Evolutionary conservation across 2,888 invertebrate species (phyloP).

Genomic region (Perizoma flavofasciatum): DNA sequence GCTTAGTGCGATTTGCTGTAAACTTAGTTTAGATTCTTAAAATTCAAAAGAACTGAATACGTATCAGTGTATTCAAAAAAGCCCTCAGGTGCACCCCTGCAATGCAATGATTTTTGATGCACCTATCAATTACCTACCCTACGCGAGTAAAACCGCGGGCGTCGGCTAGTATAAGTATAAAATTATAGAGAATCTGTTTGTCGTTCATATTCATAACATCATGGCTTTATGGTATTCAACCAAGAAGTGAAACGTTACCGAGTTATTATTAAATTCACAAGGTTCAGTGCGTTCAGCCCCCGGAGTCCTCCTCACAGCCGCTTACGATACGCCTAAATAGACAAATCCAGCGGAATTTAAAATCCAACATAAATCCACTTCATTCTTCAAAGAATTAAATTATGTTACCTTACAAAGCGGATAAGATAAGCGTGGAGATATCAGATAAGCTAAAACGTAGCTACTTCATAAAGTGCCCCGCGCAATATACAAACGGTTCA

Average conservation of each 20-base stretch:
- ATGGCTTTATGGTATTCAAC: constrained; percentile 17
- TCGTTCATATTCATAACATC: neutral
- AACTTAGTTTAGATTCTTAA: no score
- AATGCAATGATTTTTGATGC: no score
- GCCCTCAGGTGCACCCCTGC: no score
- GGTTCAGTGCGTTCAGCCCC: constrained; percentile 29
- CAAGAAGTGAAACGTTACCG: constrained; percentile 28
- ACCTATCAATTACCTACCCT: no score
- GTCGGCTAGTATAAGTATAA: no score
- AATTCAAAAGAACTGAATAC: no score
- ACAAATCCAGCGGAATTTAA: constrained; percentile 56
- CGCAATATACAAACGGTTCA: constrained; percentile 40
- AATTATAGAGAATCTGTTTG: neutral
- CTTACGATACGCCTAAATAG: constrained; percentile 56
- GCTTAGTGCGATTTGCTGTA: no score
- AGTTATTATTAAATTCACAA: constrained; percentile 33
- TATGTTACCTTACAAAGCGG: constrained; percentile 50
- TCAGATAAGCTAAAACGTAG: constrained; percentile 50
- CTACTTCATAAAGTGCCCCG: constrained; percentile 45
- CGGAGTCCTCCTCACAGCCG: constrained; percentile 34
- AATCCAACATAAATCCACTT: constrained; percentile 55
- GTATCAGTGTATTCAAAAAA: no score
- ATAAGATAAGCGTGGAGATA: constrained; percentile 47
- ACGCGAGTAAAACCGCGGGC: no score
- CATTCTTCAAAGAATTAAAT: constrained; percentile 52